Evolutionary conservation across 2,888 invertebrate species (phyloP), one percentile per base, ranked within the genome.

Genomic region (Galerucella pusilla): DNA sequence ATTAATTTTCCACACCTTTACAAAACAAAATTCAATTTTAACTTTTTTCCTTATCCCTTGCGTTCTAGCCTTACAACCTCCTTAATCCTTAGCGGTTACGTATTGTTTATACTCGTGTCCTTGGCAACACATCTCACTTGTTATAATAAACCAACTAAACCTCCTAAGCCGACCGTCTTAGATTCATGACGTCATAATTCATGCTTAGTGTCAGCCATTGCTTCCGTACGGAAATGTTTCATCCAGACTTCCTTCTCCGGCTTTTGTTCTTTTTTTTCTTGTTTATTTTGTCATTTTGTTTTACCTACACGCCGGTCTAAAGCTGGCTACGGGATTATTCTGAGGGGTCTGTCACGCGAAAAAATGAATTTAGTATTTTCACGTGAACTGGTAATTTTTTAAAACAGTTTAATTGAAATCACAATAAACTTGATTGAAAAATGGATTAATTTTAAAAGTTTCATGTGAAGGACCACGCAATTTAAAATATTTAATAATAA

Each of bases 141-240:
- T 83, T 84, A 83, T 84, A 85, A 84, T 84, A 85, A 83, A 84
- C 84, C 78, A 79, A 80, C 82, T 84, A 85, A 84, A 84, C 84
- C 78, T 79, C 78, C 82, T 84, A 84, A 85, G 83, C 84, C 81
- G 81, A 71, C 76, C 83, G 83, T 84, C 85, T 84, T 84, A 83
- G 82, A 83, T 80, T 82, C 83, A 83, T 84, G 84, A 83, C 82
- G 84, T 84, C 84, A 85, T 85, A 85, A 85, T 82, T 85, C 85
- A 86, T 82, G 84, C 85, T 86, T 85, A 86, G 83, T 81, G 86
- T 85, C 86, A 84, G 81, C 82, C 65, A 67, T 79, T 79, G 64
- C 64, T 65, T 65, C 80, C 83, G 83, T 82, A 83, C 84, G 82
- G 80, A 84, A 85, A 84, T 84, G 84, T 83, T 83, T 83, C 80